Conservation (phyloP, 2,888 invertebrate genomes). For the Clunio marinus region DNA sequence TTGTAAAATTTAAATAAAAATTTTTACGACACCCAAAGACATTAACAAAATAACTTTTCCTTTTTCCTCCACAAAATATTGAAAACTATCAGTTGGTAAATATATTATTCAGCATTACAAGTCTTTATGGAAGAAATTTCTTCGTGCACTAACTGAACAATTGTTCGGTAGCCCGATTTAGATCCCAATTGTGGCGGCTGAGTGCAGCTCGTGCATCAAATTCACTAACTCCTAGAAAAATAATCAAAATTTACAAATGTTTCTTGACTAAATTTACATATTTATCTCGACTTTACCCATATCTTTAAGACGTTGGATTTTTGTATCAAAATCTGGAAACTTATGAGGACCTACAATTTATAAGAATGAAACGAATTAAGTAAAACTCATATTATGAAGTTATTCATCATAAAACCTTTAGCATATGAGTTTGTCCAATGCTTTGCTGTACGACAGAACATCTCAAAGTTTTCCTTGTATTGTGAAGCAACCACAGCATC, state of each 20-base stretch:
- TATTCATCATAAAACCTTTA: slow-evolving; percentile 63
- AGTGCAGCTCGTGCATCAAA: slow-evolving; percentile 84
- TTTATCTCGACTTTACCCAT: too few relatives aligned
- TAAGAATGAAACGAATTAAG: slow-evolving; percentile 43
- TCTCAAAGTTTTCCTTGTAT: slow-evolving; percentile 80
- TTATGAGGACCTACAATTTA: slow-evolving; percentile 71
- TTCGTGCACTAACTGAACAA: slow-evolving; percentile 66
- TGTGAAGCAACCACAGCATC: slow-evolving; percentile 98
- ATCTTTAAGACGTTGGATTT: slow-evolving; percentile 81
- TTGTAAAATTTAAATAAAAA: too few relatives aligned
- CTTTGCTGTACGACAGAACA: slow-evolving; percentile 86
- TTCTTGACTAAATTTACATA: too few relatives aligned
- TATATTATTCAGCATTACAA: not conserved
- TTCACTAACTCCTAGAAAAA: slow-evolving; percentile 80
- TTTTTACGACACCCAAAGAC: too few relatives aligned
- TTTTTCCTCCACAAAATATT: too few relatives aligned
- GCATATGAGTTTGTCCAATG: slow-evolving; percentile 97
- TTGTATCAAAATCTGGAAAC: slow-evolving; percentile 76
- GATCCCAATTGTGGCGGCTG: slow-evolving; percentile 88
- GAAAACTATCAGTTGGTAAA: not conserved
- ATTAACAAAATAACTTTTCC: too few relatives aligned
- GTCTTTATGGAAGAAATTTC: not conserved
- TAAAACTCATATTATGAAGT: slow-evolving; percentile 11
- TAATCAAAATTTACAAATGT: too few relatives aligned
- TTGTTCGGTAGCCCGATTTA: slow-evolving; percentile 86